Conservation (phyloP, 2,113 vertebrate genomes). For the Nestor notabilis region DNA sequence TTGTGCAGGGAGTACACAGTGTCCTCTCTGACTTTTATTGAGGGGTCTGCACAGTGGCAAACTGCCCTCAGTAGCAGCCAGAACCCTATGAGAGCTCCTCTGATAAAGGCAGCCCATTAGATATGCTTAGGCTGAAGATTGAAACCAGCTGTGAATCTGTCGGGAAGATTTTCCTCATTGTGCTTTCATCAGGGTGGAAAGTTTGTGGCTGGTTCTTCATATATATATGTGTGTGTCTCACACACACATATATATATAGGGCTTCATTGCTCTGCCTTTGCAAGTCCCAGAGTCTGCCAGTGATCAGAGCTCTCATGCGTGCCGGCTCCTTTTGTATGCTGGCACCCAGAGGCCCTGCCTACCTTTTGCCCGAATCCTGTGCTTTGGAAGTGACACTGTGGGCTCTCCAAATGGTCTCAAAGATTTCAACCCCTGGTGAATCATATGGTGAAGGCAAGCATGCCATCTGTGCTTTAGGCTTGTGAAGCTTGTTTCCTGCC, state of each 20-base stretch:
- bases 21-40: conserved; percentile 45
- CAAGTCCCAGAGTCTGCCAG: not conserved
- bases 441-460: not conserved
- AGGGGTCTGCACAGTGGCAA: conserved; percentile 42
- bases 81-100: not conserved
- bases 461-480: conserved; percentile 51
- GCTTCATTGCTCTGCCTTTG: not conserved
- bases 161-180: conserved; percentile 53
- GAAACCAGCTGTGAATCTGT: conserved; percentile 64
- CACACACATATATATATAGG: not conserved
- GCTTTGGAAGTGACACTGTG: not conserved
- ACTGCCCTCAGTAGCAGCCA: conserved; percentile 44
- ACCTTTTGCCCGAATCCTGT: not conserved
- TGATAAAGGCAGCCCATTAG: conserved; percentile 42
- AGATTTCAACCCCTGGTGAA: not conserved
- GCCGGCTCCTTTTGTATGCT: not conserved
- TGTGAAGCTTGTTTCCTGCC: not conserved
- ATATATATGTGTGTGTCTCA: not conserved
- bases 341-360: not conserved
- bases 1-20: not conserved
- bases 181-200: conserved; percentile 54
- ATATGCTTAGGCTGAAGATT: conserved; percentile 43
- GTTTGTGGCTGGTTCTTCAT: not conserved
- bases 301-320: conserved; percentile 8
- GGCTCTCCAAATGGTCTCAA: not conserved